These are phyloP conservation scores for Dipodomys spectabilis DNA, from an alignment of 2,113 vertebrate genomes.

Conservation along the genomic window DNA sequence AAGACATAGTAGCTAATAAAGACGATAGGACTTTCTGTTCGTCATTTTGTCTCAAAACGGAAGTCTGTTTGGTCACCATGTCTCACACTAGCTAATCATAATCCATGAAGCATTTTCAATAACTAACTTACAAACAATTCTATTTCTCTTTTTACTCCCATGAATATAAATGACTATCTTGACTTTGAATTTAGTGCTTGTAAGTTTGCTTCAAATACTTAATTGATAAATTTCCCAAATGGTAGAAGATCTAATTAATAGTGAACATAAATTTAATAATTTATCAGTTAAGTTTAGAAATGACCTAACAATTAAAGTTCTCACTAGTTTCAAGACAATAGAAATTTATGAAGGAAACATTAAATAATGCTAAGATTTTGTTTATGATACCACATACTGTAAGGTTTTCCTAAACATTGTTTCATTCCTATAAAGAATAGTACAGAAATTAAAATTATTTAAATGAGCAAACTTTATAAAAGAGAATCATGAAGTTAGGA, in stretches of 20 bases:
- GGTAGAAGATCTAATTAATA: background rate
- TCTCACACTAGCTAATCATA: background rate
- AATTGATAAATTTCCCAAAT: background rate
- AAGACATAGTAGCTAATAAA: background rate
- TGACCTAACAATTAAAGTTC: background rate
- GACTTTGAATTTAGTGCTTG: background rate
- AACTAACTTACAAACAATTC: background rate
- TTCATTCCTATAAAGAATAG: slow-evolving; percentile 17
- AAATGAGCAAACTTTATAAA: slow-evolving; percentile 63
- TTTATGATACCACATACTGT: background rate
- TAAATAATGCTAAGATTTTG: slow-evolving; percentile 21
- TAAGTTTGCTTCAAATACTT: slow-evolving; percentile 5
- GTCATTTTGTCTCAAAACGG: background rate
- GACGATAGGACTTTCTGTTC: background rate
- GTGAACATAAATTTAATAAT: background rate
- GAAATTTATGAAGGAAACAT: slow-evolving; percentile 12
- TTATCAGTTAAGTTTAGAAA: background rate
- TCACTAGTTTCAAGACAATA: background rate
- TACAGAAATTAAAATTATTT: slow-evolving; percentile 70
- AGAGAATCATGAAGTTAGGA: slow-evolving; percentile 53
- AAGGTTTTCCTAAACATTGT: no score
- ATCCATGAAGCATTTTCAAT: background rate
- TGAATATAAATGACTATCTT: background rate
- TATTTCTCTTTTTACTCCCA: background rate
- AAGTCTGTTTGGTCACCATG: background rate